phyloP scores from a whole-genome alignment of 2,888 invertebrate genomes.

The Melikaiella ostensackeni region DNA sequence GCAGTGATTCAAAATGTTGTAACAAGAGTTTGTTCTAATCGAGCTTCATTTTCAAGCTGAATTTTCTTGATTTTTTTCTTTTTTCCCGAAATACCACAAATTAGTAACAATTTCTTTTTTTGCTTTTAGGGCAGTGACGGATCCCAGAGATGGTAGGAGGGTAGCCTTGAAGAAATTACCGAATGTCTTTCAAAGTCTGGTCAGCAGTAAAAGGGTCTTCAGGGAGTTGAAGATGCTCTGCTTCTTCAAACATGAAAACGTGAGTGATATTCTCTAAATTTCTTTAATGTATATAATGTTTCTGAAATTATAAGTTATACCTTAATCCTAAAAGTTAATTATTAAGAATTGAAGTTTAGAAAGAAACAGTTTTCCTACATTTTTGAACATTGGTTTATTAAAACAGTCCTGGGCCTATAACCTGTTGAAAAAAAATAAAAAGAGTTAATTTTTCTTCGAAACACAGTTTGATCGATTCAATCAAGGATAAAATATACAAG shows the following conservation, averaged over 20 bases:
- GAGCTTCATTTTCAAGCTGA: too few relatives aligned
- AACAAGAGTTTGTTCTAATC: too few relatives aligned
- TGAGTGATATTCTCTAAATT: conserved; percentile 79
- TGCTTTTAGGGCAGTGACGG: conserved; percentile 97
- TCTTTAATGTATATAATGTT: not conserved
- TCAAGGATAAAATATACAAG: too few relatives aligned
- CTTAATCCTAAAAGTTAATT: too few relatives aligned
- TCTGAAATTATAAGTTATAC: too few relatives aligned
- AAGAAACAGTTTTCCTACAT: too few relatives aligned
- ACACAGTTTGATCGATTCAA: too few relatives aligned
- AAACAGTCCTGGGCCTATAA: not conserved
- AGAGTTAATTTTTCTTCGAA: too few relatives aligned
- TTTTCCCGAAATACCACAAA: not conserved
- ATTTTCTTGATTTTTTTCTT: too few relatives aligned
- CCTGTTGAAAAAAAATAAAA: not conserved
- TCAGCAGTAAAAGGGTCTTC: conserved; percentile 99
- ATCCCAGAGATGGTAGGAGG: conserved; percentile 97
- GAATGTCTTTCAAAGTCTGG: conserved; percentile 99
- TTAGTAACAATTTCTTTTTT: conserved; percentile 57
- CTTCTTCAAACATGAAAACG: conserved; percentile 99
- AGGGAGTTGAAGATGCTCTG: conserved; percentile 99
- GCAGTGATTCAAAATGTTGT: too few relatives aligned
- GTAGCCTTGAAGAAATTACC: conserved; percentile 99
- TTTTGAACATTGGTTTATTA: not conserved
- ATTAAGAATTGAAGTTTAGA: too few relatives aligned